phyloP scores from a whole-genome alignment of 2,888 invertebrate species.

The Patella ulyssiponensis region DNA sequence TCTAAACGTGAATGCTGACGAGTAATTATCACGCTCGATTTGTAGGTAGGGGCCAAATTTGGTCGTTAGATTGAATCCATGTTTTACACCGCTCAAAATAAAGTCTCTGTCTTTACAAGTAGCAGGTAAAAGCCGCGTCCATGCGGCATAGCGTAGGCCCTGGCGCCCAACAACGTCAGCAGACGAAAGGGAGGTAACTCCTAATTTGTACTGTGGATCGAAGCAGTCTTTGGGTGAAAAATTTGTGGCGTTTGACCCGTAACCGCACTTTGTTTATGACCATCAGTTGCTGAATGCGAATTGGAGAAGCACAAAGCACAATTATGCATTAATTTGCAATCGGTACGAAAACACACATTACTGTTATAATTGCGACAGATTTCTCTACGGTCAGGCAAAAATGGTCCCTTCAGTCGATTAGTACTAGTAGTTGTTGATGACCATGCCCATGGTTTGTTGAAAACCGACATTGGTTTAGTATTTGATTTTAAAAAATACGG shows the following conservation, averaged over 20 bases:
- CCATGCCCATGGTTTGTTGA: not conserved
- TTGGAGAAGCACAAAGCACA: too few relatives aligned
- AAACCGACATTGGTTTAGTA: too few relatives aligned
- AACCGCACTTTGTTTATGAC: too few relatives aligned
- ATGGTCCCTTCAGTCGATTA: not conserved
- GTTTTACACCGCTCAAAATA: not conserved
- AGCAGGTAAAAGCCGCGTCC: not conserved
- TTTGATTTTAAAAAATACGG: too few relatives aligned
- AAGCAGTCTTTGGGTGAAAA: too few relatives aligned
- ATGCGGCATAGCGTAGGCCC: not conserved
- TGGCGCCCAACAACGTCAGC: too few relatives aligned
- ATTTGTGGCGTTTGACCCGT: too few relatives aligned
- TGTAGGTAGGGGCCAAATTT: not conserved
- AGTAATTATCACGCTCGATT: not conserved
- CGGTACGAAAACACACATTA: too few relatives aligned
- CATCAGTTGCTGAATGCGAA: too few relatives aligned
- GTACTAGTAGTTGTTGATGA: too few relatives aligned
- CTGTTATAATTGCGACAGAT: not conserved
- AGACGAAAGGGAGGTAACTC: too few relatives aligned
- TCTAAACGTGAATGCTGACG: slow-evolving; percentile 2
- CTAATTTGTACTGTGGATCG: too few relatives aligned
- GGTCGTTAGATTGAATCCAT: not conserved
- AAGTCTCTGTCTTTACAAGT: not conserved
- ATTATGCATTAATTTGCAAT: not conserved
- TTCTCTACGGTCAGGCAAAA: not conserved